Evolutionary conservation across 2,888 invertebrate genomes (phyloP).

Genomic region (Nymphalis c-album): DNA sequence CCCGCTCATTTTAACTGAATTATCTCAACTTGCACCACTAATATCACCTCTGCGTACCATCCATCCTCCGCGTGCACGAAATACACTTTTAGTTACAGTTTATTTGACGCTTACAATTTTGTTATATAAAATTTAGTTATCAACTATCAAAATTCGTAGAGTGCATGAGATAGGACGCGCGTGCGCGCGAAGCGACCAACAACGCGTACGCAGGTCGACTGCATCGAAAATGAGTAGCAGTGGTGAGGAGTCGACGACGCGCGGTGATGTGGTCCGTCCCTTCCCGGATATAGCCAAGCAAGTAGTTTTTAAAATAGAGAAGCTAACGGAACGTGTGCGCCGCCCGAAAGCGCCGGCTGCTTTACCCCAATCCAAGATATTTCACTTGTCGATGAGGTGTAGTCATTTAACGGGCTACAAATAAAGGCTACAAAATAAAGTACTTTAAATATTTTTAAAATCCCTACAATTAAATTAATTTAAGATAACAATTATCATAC

Average conservation of each 20-base stretch:
- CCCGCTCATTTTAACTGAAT: constrained; percentile 76
- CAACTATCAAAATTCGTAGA: constrained; percentile 61
- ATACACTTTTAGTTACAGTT: constrained; percentile 63
- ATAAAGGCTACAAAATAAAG: constrained; percentile 1
- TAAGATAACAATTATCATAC: no score
- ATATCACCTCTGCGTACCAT: constrained; percentile 73
- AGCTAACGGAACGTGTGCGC: constrained; percentile 79
- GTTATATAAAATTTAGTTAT: constrained; percentile 59
- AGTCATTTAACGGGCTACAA: constrained; percentile 12
- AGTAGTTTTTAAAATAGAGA: constrained; percentile 80
- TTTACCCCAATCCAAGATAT: constrained; percentile 76
- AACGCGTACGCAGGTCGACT: constrained; percentile 79
- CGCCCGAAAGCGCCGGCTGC: constrained; percentile 77
- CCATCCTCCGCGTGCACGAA: constrained; percentile 64
- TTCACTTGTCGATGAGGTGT: constrained; percentile 65
- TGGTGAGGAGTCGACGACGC: constrained; percentile 55
- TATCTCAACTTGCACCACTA: constrained; percentile 68
- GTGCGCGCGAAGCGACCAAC: constrained; percentile 73
- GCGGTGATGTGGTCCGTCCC: constrained; percentile 71
- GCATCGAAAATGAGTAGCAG: constrained; percentile 76
- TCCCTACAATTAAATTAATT: no score
- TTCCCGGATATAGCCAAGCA: constrained; percentile 78
- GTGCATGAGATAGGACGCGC: constrained; percentile 70
- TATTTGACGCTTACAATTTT: constrained; percentile 52
- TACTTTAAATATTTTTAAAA: no score